Evolutionary conservation across 2,888 invertebrate species (phyloP), one percentile per base, ranked within the genome.

Genomic region (Idaea aversata): DNA sequence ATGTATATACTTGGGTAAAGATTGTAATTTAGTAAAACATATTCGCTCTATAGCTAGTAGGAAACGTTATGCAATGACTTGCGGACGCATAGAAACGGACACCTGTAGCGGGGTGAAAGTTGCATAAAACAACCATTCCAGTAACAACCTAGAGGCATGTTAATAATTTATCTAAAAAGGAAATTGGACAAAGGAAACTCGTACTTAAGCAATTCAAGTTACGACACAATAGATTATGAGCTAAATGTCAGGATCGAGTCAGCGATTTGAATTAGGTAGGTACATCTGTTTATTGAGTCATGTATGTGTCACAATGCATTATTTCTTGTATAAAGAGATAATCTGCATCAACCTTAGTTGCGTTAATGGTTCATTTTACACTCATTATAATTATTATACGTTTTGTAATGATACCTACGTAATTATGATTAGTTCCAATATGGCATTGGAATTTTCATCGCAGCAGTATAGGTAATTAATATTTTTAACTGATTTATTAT

Each of bases 101-200:
- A 83, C 84, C 83, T 80, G 85, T 81, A 75, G 71, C 70, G 62
- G 69, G 72, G 84, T 83, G 87, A 88, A 88, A 88, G 86, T 83
- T 73, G 74, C 70, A 68, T 65, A 60, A 66, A 71, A 67, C 69
- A 65, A 67, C 63, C 68, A 63, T 68, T 70, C 67, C 67, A 70
- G 70, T 70, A 71, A 70, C 70, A 71, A 65, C 68, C 69, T 63
- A 15, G 67, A 68, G 68, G 67, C 68, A 67, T 64, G 67, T 65
- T 72, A 67, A 68, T 70, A 72, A 60, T 68, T 75, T 76, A 71
- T 69, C 67, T 70, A 64, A 69, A 63, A 70, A 70, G 72, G 64
- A 71, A 68, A 63, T 67, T 71, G 72, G 71, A 80, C 77, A 80
- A 82, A 79, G 77, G 72, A 75, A 74, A 73, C 72, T 64, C 63